These are phyloP conservation scores for Melinaea marsaeus DNA, from an alignment of 2,888 invertebrate species.

Conservation along the genomic window DNA sequence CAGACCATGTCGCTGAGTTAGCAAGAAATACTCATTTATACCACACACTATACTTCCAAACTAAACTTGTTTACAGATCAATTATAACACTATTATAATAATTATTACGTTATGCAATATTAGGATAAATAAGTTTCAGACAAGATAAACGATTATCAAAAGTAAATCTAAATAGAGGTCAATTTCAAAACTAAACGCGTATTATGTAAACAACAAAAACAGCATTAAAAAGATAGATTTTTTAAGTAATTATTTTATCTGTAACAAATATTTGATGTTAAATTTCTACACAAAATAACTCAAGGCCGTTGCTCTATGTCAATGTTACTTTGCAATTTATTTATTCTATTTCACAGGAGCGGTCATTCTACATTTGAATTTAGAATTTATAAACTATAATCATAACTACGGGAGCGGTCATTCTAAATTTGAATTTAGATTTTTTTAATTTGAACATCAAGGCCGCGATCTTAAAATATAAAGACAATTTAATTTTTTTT, in stretches of 20 bases:
- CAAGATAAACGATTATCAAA: no score
- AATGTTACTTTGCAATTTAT: not conserved
- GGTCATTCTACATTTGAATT: conserved; percentile 1
- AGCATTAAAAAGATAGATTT: no score
- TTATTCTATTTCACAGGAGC: not conserved
- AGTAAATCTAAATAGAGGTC: not conserved
- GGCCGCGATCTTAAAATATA: no score
- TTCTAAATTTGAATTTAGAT: no score
- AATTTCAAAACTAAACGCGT: no score
- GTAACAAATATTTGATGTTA: no score
- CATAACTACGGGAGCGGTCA: not conserved
- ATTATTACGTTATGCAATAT: not conserved
- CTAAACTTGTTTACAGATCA: not conserved
- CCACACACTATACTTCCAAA: not conserved
- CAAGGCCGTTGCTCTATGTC: not conserved
- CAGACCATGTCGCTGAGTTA: not conserved
- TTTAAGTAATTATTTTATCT: no score
- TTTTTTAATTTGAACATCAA: no score
- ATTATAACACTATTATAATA: conserved; percentile 1
- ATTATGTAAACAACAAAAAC: no score
- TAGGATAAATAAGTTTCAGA: no score
- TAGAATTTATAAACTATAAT: not conserved
- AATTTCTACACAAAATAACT: no score
- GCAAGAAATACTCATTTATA: not conserved
- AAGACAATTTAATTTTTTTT: no score